Base-by-base conservation (phyloP, 2,797 vertebrate species). In the Falco berigora region DNA sequence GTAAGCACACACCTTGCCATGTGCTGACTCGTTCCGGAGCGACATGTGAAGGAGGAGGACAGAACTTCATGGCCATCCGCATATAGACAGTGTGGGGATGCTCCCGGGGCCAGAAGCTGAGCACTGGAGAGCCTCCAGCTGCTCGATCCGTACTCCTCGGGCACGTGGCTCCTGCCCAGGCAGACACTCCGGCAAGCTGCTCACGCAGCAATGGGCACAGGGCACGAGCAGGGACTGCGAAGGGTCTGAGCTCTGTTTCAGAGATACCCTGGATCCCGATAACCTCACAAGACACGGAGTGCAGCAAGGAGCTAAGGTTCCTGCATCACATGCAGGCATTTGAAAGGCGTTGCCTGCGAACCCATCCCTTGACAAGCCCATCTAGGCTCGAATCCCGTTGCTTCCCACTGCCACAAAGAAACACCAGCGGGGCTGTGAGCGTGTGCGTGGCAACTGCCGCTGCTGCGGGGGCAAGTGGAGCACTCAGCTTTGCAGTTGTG, bases 381-480 rank as follows among this genome's bases (percentile, higher is more conserved):
- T 8, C 4, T 0, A 19, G 25, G 17, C 49, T 82, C 0, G 0
- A 68, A 66, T 34, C 22, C 7, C 46, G 24, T 14, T 42, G 69
- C 47, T 66, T 52, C 66, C 59, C 14, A 18, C 13, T 27, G 22
- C 20, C 76, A 52, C n/a, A 53, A 63, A 69, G 50, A 23, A 80
- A 73, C 9, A 34, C 11, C 24, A 86, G 62, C 0, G 6, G n/a
- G n/a, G 18, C 15, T 47, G 42, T 24, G 14, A 71, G 42, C 52
- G 32, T 27, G 21, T 58, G 46, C 46, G 24, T 2, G 2, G 58
- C 2, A 13, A 40, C 64, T 40, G 25, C 61, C 16, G 2, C 23
- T 46, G 10, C 5, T 34, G 23, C 30, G 50, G 44, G 18, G 25
- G 9, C 4, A 4, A 58, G 78, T 0, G 0, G 25, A 62, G 68